Percentiles rank a stretch among this genome's conserved stretches.
phyloP scores from a whole-genome alignment of 2,888 invertebrate species.

The Baccha elongata region DNA sequence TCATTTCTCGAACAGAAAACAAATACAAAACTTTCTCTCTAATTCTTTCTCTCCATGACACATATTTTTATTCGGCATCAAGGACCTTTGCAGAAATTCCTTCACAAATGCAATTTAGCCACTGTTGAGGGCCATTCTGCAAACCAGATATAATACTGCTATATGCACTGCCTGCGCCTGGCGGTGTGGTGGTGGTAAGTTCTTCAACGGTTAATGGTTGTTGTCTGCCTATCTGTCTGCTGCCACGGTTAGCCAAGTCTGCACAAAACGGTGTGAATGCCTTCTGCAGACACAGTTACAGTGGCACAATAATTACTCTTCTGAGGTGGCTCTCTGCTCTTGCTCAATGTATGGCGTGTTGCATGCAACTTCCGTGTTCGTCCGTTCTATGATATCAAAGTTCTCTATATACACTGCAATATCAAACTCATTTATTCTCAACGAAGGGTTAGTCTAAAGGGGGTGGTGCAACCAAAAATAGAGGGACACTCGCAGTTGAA shows the following conservation, averaged over 20 bases:
- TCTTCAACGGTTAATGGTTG: slow-evolving; percentile 74
- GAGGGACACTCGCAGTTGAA: slow-evolving; percentile 21
- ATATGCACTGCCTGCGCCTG: background rate
- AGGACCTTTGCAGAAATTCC: slow-evolving; percentile 71
- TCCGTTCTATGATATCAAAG: slow-evolving; percentile 25
- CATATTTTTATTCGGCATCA: slow-evolving; percentile 58
- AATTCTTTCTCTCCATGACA: slow-evolving; percentile 48
- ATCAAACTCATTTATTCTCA: slow-evolving; percentile 22
- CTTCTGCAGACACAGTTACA: slow-evolving; percentile 79
- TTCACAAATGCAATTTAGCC: slow-evolving; percentile 69
- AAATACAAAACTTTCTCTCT: background rate
- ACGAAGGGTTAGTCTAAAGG: background rate
- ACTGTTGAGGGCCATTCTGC: slow-evolving; percentile 56
- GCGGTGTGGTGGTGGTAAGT: slow-evolving; percentile 64
- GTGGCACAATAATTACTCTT: slow-evolving; percentile 39
- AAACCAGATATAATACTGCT: slow-evolving; percentile 13
- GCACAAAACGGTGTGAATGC: slow-evolving; percentile 80
- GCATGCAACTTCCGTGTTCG: slow-evolving; percentile 69
- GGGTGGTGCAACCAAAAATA: slow-evolving; percentile 1
- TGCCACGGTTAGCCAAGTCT: slow-evolving; percentile 75
- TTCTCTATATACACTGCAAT: slow-evolving; percentile 61
- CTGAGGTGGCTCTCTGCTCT: slow-evolving; percentile 59
- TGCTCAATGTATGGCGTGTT: slow-evolving; percentile 73
- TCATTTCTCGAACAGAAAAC: background rate
- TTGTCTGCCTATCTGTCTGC: slow-evolving; percentile 74